These are phyloP conservation scores for Periphyllus acericola DNA, from an alignment of 2,888 invertebrate species.

Conservation along the genomic window DNA sequence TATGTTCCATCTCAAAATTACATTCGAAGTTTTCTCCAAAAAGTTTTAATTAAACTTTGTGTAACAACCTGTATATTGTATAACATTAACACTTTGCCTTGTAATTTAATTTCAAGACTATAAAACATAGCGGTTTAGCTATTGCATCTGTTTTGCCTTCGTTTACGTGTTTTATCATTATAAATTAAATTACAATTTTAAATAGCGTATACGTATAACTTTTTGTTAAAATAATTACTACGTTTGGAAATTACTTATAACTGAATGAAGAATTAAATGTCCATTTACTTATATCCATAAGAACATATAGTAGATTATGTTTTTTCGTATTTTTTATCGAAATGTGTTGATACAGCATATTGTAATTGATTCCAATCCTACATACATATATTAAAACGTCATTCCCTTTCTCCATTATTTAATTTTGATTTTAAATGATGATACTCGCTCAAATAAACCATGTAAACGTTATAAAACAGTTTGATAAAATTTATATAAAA, in stretches of 20 bases:
- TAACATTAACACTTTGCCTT: slow-evolving; percentile 40
- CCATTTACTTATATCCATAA: neutral
- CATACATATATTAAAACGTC: too few species aligned
- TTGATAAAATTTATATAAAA: too few species aligned
- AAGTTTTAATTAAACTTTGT: slow-evolving; percentile 57
- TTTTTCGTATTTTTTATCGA: neutral
- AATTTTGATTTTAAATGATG: too few species aligned
- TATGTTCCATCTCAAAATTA: slow-evolving; percentile 34
- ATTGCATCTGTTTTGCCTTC: slow-evolving; percentile 33
- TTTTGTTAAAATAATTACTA: neutral
- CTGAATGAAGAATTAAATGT: neutral
- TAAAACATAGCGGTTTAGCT: slow-evolving; percentile 43
- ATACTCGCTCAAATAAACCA: too few species aligned
- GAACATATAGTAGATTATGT: neutral
- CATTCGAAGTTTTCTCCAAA: slow-evolving; percentile 28
- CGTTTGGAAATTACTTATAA: neutral
- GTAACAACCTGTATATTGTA: slow-evolving; percentile 50
- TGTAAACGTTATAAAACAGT: too few species aligned
- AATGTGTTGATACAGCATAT: neutral
- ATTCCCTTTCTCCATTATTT: too few species aligned
- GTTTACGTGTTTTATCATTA: neutral
- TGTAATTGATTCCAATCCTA: neutral
- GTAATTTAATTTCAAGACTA: slow-evolving; percentile 48
- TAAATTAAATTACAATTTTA: slow-evolving; percentile 27
- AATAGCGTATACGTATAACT: neutral